Base-by-base conservation (phyloP, 1,140 invertebrate genomes). In the Riptortus pedestris region DNA sequence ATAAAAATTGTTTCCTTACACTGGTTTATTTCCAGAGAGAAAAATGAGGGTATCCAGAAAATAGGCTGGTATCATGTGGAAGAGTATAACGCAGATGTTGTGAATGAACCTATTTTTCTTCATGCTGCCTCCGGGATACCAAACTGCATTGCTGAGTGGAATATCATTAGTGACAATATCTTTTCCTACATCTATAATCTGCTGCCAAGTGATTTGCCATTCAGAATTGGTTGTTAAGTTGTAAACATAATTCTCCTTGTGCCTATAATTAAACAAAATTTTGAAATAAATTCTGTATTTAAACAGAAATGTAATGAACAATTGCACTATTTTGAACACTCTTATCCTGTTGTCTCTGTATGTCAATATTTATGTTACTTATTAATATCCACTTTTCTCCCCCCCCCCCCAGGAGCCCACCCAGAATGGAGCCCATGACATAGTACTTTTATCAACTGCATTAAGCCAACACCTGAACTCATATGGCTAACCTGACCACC, bases 41-140 rank as follows among this genome's bases (percentile, higher is more conserved):
- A 83, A 82, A 24, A 91, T 79, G 2, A 91, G 69, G 1, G 79
- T 74, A 68, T 95, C 92, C 45, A 93, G 79, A 60, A 93, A 72
- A 38, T 92, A 79, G 12, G 91, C 91, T 0, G 91, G 91, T 45
- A 94, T 74, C 76, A 86, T 84, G 71, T 94, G 91, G 72, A 91
- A 90, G 24, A 93, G 77, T 4, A 92, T 72, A 58, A 89, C 82
- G 70, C 85, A 89, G 43, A 93, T 81, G 65, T 85, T 84, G 71
- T 94, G 90, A 57, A 85, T 70, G 1, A 86, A 70, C 68, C 83
- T 79, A 26, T 83, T 87, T 64, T 81, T 85, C 71, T 92, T 93
- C 86, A 95, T 92, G 0, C 85, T 88, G 3, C 90, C 89, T 31
- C 88, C 88, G 0, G 91, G 91, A 74, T 92, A 92, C 88, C 88